These are phyloP conservation scores for Xyrichtys novacula DNA, from an alignment of 2,797 vertebrate genomes.

Conservation along the genomic window DNA sequence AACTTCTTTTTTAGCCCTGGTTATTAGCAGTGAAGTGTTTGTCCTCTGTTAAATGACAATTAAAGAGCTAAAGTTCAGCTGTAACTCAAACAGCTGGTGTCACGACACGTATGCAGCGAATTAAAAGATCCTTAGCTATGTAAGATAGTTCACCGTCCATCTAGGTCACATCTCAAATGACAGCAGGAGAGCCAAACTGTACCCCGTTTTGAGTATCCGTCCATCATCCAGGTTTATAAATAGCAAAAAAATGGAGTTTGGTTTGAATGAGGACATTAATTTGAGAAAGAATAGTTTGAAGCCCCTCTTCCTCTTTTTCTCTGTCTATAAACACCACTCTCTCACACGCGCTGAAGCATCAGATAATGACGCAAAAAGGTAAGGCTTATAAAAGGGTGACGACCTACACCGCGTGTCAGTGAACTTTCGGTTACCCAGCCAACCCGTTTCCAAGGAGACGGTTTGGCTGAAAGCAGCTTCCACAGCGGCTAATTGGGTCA, in stretches of 20 bases:
- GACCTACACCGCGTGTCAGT: not conserved
- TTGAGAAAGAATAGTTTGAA: too few species aligned
- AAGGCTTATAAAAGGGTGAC: not conserved
- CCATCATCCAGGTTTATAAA: not conserved
- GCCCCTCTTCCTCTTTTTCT: too few species aligned
- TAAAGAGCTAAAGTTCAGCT: too few species aligned
- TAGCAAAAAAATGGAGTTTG: too few species aligned
- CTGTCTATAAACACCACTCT: too few species aligned
- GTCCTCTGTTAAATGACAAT: too few species aligned
- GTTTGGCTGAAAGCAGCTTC: slow-evolving; percentile 15
- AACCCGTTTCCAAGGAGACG: slow-evolving; percentile 37
- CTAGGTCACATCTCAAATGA: slow-evolving; percentile 51
- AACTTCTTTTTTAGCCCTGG: too few species aligned
- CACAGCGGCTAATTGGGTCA: slow-evolving; percentile 47
- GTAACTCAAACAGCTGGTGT: not conserved
- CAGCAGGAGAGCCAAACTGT: slow-evolving; percentile 10
- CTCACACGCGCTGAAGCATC: not conserved
- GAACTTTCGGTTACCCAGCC: slow-evolving; percentile 24
- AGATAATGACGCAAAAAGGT: not conserved
- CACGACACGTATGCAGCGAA: not conserved
- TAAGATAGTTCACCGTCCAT: slow-evolving; percentile 29
- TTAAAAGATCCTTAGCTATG: slow-evolving; percentile 1
- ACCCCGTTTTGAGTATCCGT: rapidly evolving
- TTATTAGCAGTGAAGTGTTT: too few species aligned
- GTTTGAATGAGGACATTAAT: too few species aligned